Conservation (phyloP, 2,113 vertebrate species). For the Manacus vitellinus region DNA sequence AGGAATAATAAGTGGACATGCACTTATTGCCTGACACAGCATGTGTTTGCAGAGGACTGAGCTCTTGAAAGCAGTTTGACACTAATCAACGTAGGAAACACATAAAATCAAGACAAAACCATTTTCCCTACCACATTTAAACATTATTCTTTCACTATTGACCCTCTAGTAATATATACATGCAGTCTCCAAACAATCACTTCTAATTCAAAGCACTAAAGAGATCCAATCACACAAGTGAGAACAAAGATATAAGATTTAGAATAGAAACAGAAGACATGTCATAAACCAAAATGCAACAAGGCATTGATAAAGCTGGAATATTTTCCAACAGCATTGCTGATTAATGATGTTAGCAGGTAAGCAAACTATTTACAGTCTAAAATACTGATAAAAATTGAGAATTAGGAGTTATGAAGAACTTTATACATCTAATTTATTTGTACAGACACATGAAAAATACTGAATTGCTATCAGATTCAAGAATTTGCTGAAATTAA, state of each 20-base stretch:
- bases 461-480: neutral
- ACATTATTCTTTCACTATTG: neutral
- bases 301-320: neutral
- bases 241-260: neutral
- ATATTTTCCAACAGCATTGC: neutral
- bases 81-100: neutral
- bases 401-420: neutral
- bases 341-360: neutral
- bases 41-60: neutral
- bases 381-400: neutral
- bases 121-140: neutral
- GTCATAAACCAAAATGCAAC: neutral
- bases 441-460: neutral
- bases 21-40: neutral
- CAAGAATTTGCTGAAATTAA: neutral
- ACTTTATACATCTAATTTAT: neutral
- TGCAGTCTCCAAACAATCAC: neutral
- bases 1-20: accelerated
- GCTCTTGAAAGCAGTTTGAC: neutral
- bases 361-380: neutral
- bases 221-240: neutral
- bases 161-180: neutral
- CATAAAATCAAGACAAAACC: neutral
- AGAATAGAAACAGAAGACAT: neutral
- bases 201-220: neutral